phyloP scores from a whole-genome alignment of 92 coral and sea anemone genomes.

The Zoanthus gigantus region DNA sequence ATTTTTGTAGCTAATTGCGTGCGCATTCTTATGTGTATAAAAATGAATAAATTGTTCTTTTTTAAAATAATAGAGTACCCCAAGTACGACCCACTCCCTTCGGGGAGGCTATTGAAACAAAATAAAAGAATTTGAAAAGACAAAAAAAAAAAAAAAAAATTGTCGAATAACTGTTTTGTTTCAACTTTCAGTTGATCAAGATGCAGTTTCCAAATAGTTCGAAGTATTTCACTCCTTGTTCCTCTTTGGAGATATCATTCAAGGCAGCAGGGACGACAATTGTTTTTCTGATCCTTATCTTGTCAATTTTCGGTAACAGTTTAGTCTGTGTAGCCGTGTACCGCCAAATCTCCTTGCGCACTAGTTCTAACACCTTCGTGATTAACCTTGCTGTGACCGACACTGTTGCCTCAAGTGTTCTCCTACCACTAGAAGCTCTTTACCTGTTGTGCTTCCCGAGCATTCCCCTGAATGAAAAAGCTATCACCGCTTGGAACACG shows the following conservation, averaged over 20 bases:
- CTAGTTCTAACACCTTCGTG: constrained; percentile 55
- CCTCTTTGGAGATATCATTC: constrained; percentile 46
- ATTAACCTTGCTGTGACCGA: constrained; percentile 65
- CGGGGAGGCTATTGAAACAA: too few relatives aligned
- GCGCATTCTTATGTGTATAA: too few relatives aligned
- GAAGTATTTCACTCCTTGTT: constrained; percentile 9
- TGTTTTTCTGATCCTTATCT: constrained; percentile 24
- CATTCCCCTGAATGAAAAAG: constrained; percentile 48
- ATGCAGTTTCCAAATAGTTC: constrained; percentile 47
- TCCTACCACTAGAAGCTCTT: constrained; percentile 54
- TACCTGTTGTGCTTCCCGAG: constrained; percentile 52
- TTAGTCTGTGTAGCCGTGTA: constrained; percentile 59
- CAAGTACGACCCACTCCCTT: too few relatives aligned
- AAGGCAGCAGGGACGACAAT: constrained; percentile 47
- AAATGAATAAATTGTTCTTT: too few relatives aligned
- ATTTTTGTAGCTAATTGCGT: too few relatives aligned
- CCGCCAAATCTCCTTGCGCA: constrained; percentile 39
- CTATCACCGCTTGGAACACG: constrained; percentile 59
- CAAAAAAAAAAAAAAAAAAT: too few relatives aligned
- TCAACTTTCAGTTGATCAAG: background rate
- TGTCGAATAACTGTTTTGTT: too few relatives aligned
- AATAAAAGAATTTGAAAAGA: too few relatives aligned
- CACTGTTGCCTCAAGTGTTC: constrained; percentile 42
- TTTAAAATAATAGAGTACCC: too few relatives aligned
- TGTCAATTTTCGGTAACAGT: constrained; percentile 54